Evolutionary conservation across 2,113 vertebrate genomes (phyloP), one percentile per base, ranked within the genome.

Genomic region (Channa argus): DNA sequence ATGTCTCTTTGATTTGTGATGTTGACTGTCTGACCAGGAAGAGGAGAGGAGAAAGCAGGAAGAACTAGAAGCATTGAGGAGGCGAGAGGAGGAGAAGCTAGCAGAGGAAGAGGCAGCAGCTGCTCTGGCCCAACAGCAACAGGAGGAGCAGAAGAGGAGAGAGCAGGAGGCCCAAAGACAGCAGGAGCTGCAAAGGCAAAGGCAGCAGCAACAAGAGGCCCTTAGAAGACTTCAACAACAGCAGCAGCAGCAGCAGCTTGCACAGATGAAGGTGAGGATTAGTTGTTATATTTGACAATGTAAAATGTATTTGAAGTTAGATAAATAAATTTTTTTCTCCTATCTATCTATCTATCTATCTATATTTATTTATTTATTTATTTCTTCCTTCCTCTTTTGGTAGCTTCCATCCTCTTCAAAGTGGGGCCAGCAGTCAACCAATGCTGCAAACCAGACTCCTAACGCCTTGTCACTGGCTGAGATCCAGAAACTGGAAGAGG

Each of bases 331-430:
- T n/a, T n/a, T n/a, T n/a, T n/a, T n/a, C n/a, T n/a, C n/a, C 24
- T 24, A 24, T 24, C 24, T 24, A 24, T 24, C 24, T 24, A 24
- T 24, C 24, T 24, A 24, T n/a, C 24, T 24, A 24, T 24, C 24
- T 24, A 24, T 24, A 24, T 24, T 1, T 24, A 24, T 24, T 24
- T 24, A 24, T 24, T 24, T 24, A 24, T 24, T 24, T 24, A 24
- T 24, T 24, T 24, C 1, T 24, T 24, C 24, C 24, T 24, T 24
- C 24, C 24, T 24, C 89, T 49, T n/a, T 79, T 50, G 6, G 45
- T 71, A 99, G 98, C 96, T 99, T 66, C 98, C 98, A 33, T 99
- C 97, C 13, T 98, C 98, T 72, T 99, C 98, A 58, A 99, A 98
- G 11, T 99, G 98, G 98, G 98, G 98, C 86, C 98, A 99, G 72